Percentiles rank a stretch among this genome's conserved stretches.
These are phyloP conservation scores for Stichopus horrens DNA, from an alignment of 53 echinoderm and acorn worm species.

Conservation along the genomic window DNA sequence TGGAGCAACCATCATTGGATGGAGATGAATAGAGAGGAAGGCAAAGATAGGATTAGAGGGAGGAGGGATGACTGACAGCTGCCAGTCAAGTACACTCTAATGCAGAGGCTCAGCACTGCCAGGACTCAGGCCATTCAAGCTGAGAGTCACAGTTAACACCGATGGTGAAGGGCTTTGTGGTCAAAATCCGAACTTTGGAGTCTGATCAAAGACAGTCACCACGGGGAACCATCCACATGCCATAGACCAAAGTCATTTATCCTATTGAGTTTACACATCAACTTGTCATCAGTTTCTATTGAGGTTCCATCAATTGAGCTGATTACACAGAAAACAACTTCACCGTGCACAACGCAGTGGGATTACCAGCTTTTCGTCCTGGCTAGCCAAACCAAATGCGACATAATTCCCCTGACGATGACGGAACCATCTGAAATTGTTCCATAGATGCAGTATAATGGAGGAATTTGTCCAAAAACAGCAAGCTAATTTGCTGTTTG, in stretches of 20 bases:
- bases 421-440: background rate
- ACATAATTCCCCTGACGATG: background rate
- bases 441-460: background rate
- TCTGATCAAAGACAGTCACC: background rate
- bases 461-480: too few species aligned
- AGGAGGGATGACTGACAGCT: slow-evolving; percentile 23
- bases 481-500: too few species aligned
- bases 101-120: background rate
- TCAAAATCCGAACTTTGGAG: slow-evolving; percentile 18
- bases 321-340: slow-evolving; percentile 20
- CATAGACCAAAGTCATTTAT: slow-evolving; percentile 10
- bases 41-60: too few species aligned
- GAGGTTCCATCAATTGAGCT: slow-evolving; percentile 7
- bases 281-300: slow-evolving; percentile 2
- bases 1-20: too few species aligned
- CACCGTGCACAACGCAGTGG: background rate
- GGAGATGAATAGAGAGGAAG: too few species aligned
- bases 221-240: slow-evolving; percentile 27
- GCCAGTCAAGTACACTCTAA: background rate
- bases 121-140: slow-evolving; percentile 32
- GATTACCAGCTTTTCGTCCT: background rate
- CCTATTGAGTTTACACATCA: slow-evolving; percentile 11
- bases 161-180: slow-evolving; percentile 7
- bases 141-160: slow-evolving; percentile 27
- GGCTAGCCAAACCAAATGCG: background rate